Evolutionary conservation across 2,113 vertebrate genomes (phyloP), one percentile per base, ranked within the genome.

Genomic region (Xenopus laevis): DNA sequence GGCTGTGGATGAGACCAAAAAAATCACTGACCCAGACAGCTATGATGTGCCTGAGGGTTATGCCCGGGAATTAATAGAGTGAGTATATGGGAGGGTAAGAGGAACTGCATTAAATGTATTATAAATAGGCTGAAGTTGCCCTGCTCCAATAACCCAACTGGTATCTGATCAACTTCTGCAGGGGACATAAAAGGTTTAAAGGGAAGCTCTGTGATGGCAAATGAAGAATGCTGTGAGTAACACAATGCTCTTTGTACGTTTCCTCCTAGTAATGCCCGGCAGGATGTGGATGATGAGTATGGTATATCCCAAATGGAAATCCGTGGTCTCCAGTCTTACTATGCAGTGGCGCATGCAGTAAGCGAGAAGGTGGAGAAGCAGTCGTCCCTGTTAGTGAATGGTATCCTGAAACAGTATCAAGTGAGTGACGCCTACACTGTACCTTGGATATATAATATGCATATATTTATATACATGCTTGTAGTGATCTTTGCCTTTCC

Each of bases 401-500:
- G 97, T 0, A 91, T 94, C 76, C 96, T 99, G 78, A 99, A 98
- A 78, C 95, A 96, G 81, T 98, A 99, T 88, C 97, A 98, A 95
- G 96, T 97, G 72, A 46, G 84, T 27, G 58, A 3, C 9, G 58
- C 10, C 20, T 60, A 8, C 21, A 9, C 3, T 60, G 58, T 10
- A 5, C 11, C 9, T 60, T 2, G 10, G 13, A 11, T 20, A 1
- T 13, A 1, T n/a, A n/a, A n/a, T n/a, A n/a, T n/a, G n/a, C n/a
- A n/a, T n/a, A n/a, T n/a, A n/a, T n/a, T n/a, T n/a, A n/a, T n/a
- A n/a, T n/a, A n/a, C n/a, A n/a, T n/a, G n/a, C n/a, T n/a, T n/a
- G n/a, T n/a, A 27, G 23, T 27, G 23, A 27, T 27, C 23, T n/a
- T n/a, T n/a, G n/a, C n/a, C 23, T 27, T 2, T 27, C 23, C 23